Evolutionary conservation across 2,797 vertebrate genomes (phyloP).

Genomic region (Hirundo rustica): DNA sequence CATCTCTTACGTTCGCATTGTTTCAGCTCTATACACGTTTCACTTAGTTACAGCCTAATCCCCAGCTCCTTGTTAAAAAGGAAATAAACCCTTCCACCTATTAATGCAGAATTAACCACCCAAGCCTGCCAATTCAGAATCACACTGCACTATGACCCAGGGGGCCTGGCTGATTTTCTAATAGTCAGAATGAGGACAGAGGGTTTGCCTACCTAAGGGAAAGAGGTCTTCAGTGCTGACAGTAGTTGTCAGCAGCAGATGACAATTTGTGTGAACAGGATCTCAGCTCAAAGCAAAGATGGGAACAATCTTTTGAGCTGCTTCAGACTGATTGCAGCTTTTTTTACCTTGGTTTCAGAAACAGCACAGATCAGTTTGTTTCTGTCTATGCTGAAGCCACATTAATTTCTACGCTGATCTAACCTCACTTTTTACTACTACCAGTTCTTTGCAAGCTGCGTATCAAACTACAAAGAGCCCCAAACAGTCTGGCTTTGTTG

Average conservation of each 20-base stretch:
- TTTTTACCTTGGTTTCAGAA: background rate
- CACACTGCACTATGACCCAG: background rate
- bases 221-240: background rate
- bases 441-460: background rate
- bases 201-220: background rate
- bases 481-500: background rate
- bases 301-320: background rate
- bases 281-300: background rate
- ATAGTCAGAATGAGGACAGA: background rate
- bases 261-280: background rate
- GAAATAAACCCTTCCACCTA: background rate
- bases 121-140: background rate
- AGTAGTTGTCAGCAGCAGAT: background rate
- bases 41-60: background rate
- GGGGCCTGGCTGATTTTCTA: background rate
- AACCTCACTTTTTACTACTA: background rate
- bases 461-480: background rate
- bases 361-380: background rate
- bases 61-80: background rate
- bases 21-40: background rate
- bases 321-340: background rate
- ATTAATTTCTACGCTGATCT: background rate
- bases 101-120: background rate
- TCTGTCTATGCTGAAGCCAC: background rate
- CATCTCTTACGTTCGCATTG: background rate